phyloP scores from a whole-genome alignment of 1,140 invertebrate genomes.

The Macrobrachium nipponense region DNA sequence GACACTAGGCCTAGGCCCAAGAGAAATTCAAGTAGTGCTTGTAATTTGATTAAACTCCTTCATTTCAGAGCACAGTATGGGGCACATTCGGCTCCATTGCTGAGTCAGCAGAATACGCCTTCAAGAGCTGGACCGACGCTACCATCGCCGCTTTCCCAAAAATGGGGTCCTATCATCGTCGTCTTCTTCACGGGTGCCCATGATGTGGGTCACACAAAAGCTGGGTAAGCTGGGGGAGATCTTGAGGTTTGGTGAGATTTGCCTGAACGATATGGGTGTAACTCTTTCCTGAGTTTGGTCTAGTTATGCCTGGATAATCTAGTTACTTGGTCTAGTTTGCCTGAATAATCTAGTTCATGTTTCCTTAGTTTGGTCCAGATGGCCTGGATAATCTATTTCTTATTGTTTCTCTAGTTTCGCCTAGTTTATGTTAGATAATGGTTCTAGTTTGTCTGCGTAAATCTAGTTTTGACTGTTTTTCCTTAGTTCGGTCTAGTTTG shows the following conservation, averaged over 20 bases:
- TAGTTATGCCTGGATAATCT: background rate
- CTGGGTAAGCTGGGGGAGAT: conserved; percentile 36
- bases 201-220: conserved; percentile 69
- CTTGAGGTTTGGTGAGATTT: background rate
- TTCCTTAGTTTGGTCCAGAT: background rate
- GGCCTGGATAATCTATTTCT: too few relatives aligned
- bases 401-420: too few relatives aligned
- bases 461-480: too few relatives aligned
- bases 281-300: background rate
- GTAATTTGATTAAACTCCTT: background rate
- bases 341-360: background rate
- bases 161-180: conserved; percentile 72
- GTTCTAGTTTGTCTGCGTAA: too few relatives aligned
- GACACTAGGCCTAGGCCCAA: too few relatives aligned
- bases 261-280: background rate
- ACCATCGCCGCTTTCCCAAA: conserved; percentile 70
- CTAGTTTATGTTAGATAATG: too few relatives aligned
- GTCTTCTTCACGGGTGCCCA: conserved; percentile 68
- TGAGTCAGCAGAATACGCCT: conserved; percentile 68
- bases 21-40: background rate
- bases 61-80: conserved; percentile 67
- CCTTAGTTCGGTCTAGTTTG: too few relatives aligned
- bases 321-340: background rate
- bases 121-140: conserved; percentile 69
- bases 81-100: conserved; percentile 73